These are phyloP conservation scores for Stegodyphus mimosarum DNA, from an alignment of 1,140 invertebrate genomes.

Conservation along the genomic window DNA sequence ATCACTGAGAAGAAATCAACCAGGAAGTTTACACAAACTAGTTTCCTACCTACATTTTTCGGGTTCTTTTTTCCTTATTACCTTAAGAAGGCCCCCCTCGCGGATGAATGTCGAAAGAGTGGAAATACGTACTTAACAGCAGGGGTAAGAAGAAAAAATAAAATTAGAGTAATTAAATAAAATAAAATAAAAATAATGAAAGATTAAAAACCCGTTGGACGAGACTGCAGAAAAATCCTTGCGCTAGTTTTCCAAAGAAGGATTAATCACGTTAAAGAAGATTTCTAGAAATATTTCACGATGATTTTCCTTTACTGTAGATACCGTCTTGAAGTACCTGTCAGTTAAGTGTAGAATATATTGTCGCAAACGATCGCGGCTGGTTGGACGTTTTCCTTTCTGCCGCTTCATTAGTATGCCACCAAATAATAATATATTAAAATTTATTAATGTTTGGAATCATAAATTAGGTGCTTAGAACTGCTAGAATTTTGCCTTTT, in stretches of 20 bases:
- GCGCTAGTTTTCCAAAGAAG: neutral
- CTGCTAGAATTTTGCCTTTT: no score
- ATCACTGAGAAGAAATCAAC: slow-evolving; percentile 5
- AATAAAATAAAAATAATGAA: no score
- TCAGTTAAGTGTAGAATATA: no score
- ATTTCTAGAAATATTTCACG: no score
- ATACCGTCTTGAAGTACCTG: no score
- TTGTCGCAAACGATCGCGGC: no score
- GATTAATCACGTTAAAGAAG: neutral
- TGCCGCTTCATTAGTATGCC: no score
- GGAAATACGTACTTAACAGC: neutral
- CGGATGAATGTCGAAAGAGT: neutral
- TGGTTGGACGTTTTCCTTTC: no score
- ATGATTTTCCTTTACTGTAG: no score
- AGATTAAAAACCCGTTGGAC: neutral
- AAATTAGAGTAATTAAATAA: slow-evolving; percentile 1
- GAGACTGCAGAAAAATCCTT: neutral
- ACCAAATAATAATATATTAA: no score
- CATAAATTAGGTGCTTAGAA: no score
- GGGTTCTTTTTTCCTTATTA: slow-evolving; percentile 25
- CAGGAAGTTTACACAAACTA: slow-evolving; percentile 18
- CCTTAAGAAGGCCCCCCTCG: neutral
- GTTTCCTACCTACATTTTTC: neutral
- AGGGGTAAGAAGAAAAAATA: neutral
- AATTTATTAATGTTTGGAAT: no score